These are phyloP conservation scores for Neotoxoptera formosana DNA, from an alignment of 1,140 invertebrate genomes.

Conservation along the genomic window DNA sequence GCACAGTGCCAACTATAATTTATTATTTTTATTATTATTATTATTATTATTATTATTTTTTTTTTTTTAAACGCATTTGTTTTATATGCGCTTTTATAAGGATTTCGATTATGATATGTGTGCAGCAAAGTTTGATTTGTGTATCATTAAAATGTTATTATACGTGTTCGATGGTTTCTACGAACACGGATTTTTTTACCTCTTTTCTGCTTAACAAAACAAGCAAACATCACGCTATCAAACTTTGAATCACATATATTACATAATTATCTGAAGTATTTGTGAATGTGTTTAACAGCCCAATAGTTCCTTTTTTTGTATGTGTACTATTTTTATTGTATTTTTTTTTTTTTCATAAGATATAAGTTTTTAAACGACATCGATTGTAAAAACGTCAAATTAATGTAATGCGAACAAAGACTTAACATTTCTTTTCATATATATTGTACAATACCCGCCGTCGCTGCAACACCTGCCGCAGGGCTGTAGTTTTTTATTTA, in stretches of 20 bases:
- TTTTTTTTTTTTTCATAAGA: not conserved
- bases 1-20: constrained; percentile 10
- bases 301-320: constrained; percentile 52
- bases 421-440: not conserved
- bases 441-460: not conserved
- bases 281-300: constrained; percentile 46
- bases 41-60: constrained; percentile 32
- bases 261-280: constrained; percentile 50
- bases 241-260: constrained; percentile 37
- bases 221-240: not conserved
- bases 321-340: constrained; percentile 16
- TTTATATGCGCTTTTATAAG: not conserved
- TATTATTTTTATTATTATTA: constrained; percentile 43
- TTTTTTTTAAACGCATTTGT: constrained; percentile 44
- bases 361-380: not conserved
- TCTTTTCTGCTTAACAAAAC: not conserved
- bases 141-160: not conserved
- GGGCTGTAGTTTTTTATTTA: not conserved
- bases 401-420: not conserved
- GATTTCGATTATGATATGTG: constrained; percentile 15
- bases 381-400: constrained; percentile 7
- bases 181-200: not conserved
- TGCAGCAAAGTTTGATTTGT: constrained; percentile 38
- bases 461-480: not conserved
- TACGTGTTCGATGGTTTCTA: not conserved